phyloP scores from a whole-genome alignment of 2,888 invertebrate genomes.

The Abrostola tripartita region DNA sequence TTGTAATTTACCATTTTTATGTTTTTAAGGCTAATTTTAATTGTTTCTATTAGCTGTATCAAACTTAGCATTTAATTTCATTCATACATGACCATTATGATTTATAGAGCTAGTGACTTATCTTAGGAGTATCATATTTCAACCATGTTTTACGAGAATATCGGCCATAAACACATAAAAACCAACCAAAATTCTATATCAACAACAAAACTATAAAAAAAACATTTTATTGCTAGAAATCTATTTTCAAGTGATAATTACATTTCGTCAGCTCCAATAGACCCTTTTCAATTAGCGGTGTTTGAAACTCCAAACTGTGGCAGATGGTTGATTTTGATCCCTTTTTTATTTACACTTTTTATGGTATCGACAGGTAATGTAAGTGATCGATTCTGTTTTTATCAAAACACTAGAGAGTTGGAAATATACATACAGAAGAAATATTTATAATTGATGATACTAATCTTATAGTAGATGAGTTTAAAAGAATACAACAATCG shows the following conservation, averaged over 20 bases:
- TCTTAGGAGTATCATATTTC: too few species aligned
- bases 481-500: background rate
- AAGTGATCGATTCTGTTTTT: constrained; percentile 21
- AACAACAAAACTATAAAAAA: constrained; percentile 1
- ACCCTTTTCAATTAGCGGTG: constrained; percentile 74
- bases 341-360: constrained; percentile 61
- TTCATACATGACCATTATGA: too few species aligned
- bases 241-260: constrained; percentile 42
- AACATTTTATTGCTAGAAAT: constrained; percentile 17
- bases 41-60: background rate
- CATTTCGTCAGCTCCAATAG: constrained; percentile 40
- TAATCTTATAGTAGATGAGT: background rate
- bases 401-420: background rate
- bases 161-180: background rate
- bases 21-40: background rate
- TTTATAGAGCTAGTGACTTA: too few species aligned
- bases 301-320: constrained; percentile 63
- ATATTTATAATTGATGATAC: background rate
- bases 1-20: constrained; percentile 4
- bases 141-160: background rate
- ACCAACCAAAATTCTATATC: background rate
- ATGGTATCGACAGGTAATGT: constrained; percentile 71
- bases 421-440: background rate
- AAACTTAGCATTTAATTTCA: too few species aligned
- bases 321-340: constrained; percentile 55